Evolutionary conservation across 1,140 invertebrate species (phyloP).

Genomic region (Stegodyphus mimosarum): DNA sequence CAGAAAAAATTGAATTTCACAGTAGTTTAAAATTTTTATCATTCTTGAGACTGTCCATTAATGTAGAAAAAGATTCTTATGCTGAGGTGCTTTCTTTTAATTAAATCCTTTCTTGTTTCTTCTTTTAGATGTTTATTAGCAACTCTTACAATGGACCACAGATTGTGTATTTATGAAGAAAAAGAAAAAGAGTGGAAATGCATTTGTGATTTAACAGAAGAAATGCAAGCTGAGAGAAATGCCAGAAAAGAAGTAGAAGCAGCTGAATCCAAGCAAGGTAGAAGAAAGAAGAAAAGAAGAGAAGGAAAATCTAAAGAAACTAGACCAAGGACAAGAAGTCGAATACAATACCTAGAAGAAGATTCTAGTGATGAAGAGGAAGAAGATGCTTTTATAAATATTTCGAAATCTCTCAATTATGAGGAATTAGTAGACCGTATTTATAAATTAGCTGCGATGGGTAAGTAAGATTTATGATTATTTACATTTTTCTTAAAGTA

Average conservation of each 20-base stretch:
- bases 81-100: not conserved
- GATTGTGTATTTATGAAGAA: slow-evolving; percentile 40
- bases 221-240: not conserved
- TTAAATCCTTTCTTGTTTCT: not conserved
- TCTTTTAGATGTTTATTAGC: slow-evolving; percentile 46
- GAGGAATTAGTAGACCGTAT: slow-evolving; percentile 11
- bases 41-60: no score
- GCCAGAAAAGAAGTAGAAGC: not conserved
- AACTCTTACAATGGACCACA: slow-evolving; percentile 43
- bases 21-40: no score
- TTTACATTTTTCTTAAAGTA: no score
- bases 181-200: slow-evolving; percentile 34
- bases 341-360: slow-evolving; percentile 5
- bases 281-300: not conserved
- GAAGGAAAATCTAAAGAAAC: not conserved
- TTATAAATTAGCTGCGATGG: slow-evolving; percentile 32
- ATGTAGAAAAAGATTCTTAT: no score
- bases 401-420: not conserved
- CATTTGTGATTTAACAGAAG: slow-evolving; percentile 38
- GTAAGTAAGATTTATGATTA: not conserved
- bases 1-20: no score
- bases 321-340: not conserved
- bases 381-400: not conserved
- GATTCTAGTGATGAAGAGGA: slow-evolving; percentile 10
- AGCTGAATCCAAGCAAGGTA: not conserved